Evolutionary conservation across 2,113 vertebrate species (phyloP).

Genomic region (Spheniscus mendiculus): DNA sequence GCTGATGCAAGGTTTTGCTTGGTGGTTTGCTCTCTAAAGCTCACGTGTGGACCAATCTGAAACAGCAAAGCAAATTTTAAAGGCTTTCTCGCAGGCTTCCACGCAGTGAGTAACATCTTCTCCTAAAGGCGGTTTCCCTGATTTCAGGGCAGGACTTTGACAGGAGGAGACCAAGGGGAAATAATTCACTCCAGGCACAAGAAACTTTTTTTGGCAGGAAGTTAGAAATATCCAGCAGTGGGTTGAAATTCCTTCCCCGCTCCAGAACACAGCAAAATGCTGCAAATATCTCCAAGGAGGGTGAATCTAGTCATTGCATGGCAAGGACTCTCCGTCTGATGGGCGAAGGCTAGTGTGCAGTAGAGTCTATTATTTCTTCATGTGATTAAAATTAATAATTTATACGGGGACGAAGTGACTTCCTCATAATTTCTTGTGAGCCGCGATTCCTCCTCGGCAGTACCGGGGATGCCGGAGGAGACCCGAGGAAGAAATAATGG

Average conservation of each 20-base stretch:
- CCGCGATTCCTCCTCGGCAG: not conserved
- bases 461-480: fast-evolving
- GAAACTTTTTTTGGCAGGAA: not conserved
- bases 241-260: not conserved
- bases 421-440: not conserved
- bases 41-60: not conserved
- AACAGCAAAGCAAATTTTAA: not conserved
- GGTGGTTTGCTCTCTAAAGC: not conserved
- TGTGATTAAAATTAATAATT: slow-evolving; percentile 47
- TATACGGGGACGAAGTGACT: not conserved
- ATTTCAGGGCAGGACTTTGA: not conserved
- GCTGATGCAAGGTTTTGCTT: not conserved
- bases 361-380: not conserved
- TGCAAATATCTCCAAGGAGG: not conserved
- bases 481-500: not conserved
- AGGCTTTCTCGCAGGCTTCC: not conserved
- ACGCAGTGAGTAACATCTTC: fast-evolving
- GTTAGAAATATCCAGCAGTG: not conserved
- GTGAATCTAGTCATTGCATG: not conserved
- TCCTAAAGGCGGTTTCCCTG: not conserved
- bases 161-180: not conserved
- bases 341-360: not conserved
- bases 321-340: not conserved
- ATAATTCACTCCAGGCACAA: not conserved
- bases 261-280: not conserved